A percentile compares a stretch with the other conserved stretches of the same genome.
phyloP scores from a whole-genome alignment of 92 coral and sea anemone genomes.

The Parazoanthus darwini region DNA sequence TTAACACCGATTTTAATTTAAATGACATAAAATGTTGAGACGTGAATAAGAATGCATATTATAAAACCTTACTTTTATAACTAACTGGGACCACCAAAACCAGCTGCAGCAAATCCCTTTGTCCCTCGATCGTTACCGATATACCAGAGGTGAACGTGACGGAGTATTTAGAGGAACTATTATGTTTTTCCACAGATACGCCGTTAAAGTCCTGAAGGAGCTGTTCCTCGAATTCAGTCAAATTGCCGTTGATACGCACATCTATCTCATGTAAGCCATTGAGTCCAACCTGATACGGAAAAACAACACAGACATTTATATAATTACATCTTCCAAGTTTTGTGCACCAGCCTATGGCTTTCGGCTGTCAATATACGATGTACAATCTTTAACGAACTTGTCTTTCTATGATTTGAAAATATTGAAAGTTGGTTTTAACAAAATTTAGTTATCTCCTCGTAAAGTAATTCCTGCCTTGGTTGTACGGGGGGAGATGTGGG shows the following conservation, averaged over 20 bases:
- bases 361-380: not conserved
- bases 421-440: too few relatives aligned
- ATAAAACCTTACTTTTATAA: not conserved
- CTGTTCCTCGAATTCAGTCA: conserved; percentile 59
- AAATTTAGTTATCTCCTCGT: too few relatives aligned
- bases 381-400: too few relatives aligned
- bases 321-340: not conserved
- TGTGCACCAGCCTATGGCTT: not conserved
- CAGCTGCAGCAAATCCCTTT: not conserved
- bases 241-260: conserved; percentile 64
- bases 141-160: conserved; percentile 31
- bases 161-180: conserved; percentile 7
- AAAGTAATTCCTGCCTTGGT: too few relatives aligned
- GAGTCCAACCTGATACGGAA: conserved; percentile 52
- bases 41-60: too few relatives aligned
- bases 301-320: not conserved
- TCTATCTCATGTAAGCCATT: conserved; percentile 59
- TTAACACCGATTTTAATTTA: too few relatives aligned
- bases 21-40: too few relatives aligned
- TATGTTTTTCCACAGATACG: conserved; percentile 53
- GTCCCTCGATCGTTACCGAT: conserved; percentile 16
- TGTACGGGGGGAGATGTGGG: too few relatives aligned
- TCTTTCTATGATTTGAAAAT: too few relatives aligned
- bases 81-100: too few relatives aligned
- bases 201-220: conserved; percentile 52